Evolutionary conservation across 2,888 invertebrate genomes (phyloP).

Genomic region (Iphiclides podalirius): DNA sequence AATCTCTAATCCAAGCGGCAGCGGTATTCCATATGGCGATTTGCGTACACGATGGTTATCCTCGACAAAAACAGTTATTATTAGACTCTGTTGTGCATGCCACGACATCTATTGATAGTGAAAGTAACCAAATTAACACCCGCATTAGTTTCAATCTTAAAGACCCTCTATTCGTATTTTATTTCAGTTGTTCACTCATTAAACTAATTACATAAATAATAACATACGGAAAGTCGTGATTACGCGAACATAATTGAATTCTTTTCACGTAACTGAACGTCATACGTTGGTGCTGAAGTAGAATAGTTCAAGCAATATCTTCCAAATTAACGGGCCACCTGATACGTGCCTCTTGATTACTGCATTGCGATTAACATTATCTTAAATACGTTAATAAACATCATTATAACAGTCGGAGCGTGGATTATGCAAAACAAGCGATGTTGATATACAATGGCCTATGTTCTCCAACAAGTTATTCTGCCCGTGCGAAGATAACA

Average conservation of each 20-base stretch:
- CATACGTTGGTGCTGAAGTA: neutral
- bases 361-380: constrained; percentile 10
- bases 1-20: too few species aligned
- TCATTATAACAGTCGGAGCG: constrained; percentile 18
- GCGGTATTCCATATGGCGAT: too few species aligned
- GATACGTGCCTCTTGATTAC: constrained; percentile 1
- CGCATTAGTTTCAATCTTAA: too few species aligned
- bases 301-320: neutral
- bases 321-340: neutral
- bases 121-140: too few species aligned
- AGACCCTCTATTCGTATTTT: too few species aligned
- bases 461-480: constrained; percentile 6
- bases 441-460: constrained; percentile 6
- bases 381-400: constrained; percentile 12
- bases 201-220: too few species aligned
- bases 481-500: constrained; percentile 2
- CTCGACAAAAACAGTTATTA: too few species aligned
- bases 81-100: too few species aligned
- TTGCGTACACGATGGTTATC: too few species aligned
- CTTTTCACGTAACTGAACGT: neutral
- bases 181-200: too few species aligned
- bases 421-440: constrained; percentile 8
- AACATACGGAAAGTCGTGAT: too few species aligned
- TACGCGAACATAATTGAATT: neutral
- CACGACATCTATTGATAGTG: too few species aligned